Evolutionary conservation across 2,888 invertebrate species (phyloP).

Genomic region (Neria commutata): DNA sequence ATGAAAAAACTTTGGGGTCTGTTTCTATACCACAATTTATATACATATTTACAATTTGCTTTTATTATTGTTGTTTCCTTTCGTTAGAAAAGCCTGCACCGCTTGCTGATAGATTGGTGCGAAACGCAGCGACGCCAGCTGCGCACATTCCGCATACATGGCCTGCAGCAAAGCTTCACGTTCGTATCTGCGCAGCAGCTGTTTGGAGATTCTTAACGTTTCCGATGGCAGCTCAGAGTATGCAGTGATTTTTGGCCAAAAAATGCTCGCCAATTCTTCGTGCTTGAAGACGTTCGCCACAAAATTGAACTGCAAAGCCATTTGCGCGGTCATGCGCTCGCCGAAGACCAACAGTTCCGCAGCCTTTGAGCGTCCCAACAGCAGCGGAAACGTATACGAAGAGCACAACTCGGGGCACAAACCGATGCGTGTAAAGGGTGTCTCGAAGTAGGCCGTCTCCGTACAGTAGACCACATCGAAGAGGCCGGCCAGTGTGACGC

Average conservation of each 20-base stretch:
- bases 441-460: constrained; percentile 82
- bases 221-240: constrained; percentile 65
- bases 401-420: constrained; percentile 89
- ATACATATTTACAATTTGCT: constrained; percentile 33
- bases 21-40: no score
- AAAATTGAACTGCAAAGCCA: constrained; percentile 80
- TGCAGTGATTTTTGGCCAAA: constrained; percentile 66
- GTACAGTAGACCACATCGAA: constrained; percentile 89
- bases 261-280: constrained; percentile 66
- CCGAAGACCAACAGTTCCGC: constrained; percentile 71
- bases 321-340: constrained; percentile 76
- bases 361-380: constrained; percentile 81
- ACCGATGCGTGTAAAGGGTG: constrained; percentile 87
- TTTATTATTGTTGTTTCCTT: constrained; percentile 37
- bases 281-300: constrained; percentile 77
- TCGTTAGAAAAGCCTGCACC: no score
- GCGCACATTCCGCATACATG: constrained; percentile 71
- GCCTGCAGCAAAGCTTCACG: constrained; percentile 68
- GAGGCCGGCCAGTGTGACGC: constrained; percentile 75
- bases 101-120: constrained; percentile 71
- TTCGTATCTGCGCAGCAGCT: constrained; percentile 68
- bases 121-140: constrained; percentile 69
- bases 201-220: constrained; percentile 74
- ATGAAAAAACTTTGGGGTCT: no score
- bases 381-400: constrained; percentile 79